Conservation (phyloP, 2,888 invertebrate genomes). For the Drosophila neutralis region DNA sequence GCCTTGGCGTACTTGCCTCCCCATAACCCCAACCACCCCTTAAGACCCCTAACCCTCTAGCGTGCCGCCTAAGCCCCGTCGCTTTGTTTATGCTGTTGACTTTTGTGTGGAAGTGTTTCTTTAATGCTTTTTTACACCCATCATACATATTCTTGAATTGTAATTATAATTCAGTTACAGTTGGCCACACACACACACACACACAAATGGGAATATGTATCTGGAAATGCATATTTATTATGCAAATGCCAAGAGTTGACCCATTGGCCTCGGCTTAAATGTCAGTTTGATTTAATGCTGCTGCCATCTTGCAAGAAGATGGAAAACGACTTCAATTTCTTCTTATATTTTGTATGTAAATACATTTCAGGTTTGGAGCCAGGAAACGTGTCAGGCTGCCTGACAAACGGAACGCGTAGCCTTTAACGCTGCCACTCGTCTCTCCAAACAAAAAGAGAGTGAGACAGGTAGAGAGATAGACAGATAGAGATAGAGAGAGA, state of each 20-base stretch:
- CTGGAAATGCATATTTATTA: constrained; percentile 51
- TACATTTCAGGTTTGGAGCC: constrained; percentile 27
- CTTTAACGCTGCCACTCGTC: constrained; percentile 9
- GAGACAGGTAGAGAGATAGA: not conserved
- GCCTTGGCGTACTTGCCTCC: constrained; percentile 16
- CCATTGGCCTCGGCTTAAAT: constrained; percentile 51
- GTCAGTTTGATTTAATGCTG: constrained; percentile 37
- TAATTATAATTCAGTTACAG: constrained; percentile 53
- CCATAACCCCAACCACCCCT: not conserved
- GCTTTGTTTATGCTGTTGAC: constrained; percentile 68
- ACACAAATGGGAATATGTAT: constrained; percentile 16
- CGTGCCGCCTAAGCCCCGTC: not conserved
- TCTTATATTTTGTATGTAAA: constrained; percentile 20
- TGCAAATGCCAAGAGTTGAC: constrained; percentile 51
- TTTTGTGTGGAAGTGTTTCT: constrained; percentile 66
- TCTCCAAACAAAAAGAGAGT: not conserved
- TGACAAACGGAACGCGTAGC: constrained; percentile 47
- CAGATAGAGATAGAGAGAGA: rapidly evolving
- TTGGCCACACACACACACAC: not conserved
- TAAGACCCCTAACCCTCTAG: not conserved
- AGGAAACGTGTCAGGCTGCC: constrained; percentile 40
- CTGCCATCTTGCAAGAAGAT: constrained; percentile 19
- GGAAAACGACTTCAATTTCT: constrained; percentile 18
- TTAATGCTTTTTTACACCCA: constrained; percentile 50
- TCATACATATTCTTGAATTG: constrained; percentile 48